Conservation (phyloP, 2,113 vertebrate species). For the Pithys albifrons region DNA sequence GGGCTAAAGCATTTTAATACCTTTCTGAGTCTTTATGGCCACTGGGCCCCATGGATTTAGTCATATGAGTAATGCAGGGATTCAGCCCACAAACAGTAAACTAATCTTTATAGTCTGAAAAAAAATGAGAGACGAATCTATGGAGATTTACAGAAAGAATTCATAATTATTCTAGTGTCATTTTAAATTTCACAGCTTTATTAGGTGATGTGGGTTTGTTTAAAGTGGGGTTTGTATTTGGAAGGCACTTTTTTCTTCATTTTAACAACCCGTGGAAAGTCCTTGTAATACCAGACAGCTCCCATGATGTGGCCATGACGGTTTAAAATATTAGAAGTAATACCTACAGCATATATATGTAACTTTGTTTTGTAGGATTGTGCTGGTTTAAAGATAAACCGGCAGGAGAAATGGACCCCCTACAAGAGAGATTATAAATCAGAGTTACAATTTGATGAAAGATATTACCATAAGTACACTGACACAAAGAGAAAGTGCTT, state of each 20-base stretch:
- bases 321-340: neutral
- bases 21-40: neutral
- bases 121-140: neutral
- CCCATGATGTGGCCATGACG: neutral
- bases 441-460: too few species aligned
- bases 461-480: too few species aligned
- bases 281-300: neutral
- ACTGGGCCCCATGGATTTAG: neutral
- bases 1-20: slow-evolving; percentile 18
- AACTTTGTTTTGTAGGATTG: neutral
- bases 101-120: neutral
- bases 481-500: too few species aligned
- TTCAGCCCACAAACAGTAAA: slow-evolving; percentile 14
- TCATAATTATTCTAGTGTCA: neutral
- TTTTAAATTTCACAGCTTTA: neutral
- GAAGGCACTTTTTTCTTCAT: neutral
- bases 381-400: too few species aligned
- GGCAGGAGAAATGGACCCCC: too few species aligned
- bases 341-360: neutral
- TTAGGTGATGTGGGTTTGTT: neutral
- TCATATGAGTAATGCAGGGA: neutral
- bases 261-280: neutral
- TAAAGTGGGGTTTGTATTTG: neutral
- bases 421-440: too few species aligned
- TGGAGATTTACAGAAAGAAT: neutral